Percentiles rank a stretch among this genome's conserved stretches.
phyloP scores from a whole-genome alignment of 2,113 vertebrate species.

The Haliaeetus leucogaster region DNA sequence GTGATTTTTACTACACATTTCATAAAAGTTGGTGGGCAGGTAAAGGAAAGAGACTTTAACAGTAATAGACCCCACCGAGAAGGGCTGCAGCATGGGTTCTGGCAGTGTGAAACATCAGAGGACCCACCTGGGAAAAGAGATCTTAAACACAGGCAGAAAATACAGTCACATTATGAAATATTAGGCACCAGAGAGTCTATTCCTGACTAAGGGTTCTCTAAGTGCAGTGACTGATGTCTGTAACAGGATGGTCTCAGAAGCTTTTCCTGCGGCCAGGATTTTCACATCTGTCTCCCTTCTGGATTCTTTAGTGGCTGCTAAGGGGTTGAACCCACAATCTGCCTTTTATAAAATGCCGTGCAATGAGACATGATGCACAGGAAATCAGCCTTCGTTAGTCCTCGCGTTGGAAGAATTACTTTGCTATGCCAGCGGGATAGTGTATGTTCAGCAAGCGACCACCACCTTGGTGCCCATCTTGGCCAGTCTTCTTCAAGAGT shows the following conservation, averaged over 20 bases:
- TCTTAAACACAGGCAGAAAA: background rate
- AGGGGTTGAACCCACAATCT: background rate
- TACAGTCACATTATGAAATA: background rate
- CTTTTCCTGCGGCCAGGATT: background rate
- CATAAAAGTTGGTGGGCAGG: background rate
- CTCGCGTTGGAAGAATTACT: background rate
- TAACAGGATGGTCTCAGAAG: background rate
- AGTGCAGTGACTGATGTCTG: background rate
- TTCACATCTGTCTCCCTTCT: background rate
- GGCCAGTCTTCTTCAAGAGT: background rate
- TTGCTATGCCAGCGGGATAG: background rate
- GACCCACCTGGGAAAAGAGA: background rate
- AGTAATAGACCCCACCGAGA: background rate
- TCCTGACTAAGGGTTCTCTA: background rate
- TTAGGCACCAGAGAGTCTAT: background rate
- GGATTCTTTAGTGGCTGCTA: background rate
- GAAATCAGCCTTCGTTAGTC: accelerated
- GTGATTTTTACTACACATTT: background rate
- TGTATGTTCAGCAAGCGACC: background rate
- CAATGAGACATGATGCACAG: background rate
- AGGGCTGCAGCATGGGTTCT: background rate
- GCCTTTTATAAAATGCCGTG: background rate
- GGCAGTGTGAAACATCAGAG: background rate
- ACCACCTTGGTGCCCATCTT: background rate
- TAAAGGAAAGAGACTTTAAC: background rate